Base-by-base conservation (phyloP, 1,140 invertebrate species). In the Aphelenchoides fujianensis region DNA sequence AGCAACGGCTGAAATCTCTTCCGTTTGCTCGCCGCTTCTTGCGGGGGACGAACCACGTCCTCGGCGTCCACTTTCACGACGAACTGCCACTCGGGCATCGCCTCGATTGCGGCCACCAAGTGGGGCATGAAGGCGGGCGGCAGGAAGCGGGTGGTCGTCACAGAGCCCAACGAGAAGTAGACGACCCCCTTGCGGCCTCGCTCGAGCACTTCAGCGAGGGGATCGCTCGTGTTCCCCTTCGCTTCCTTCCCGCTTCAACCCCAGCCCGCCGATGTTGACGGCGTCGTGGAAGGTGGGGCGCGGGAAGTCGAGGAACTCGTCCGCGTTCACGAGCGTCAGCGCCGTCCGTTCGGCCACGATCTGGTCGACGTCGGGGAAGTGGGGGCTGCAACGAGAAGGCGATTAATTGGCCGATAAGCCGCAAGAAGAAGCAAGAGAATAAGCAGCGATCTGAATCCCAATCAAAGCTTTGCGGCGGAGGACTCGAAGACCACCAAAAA, bases 271-370 rank as follows among this genome's bases (percentile, higher is more conserved):
- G 31, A 71, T 71, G 31, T 71, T 69, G 52, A 71, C 19, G 19
- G 57, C 57, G 23, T 71, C 57, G 27, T 71, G 70, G 2, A 72
- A 12, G 23, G 35, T 73, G 1, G 69, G 62, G 1, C 69, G 68
- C 12, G 70, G 70, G 28, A 72, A 72, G 28, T 71, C 70, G 31
- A 72, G 9, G 27, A 71, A 72, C 31, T 71, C 70, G 30, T 71
- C 35, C 0, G 41, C 37, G 37, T 61, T 73, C 28, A 69, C 59
- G 9, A 70, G 57, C 3, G 32, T 52, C 32, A 70, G 12, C 1
- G 69, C 59, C 3, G 69, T 27, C 23, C 23, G 19, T 19, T 69
- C 68, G 16, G 27, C 23, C 3, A 30, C 59, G 27, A 70, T 31
- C 19, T 70, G 12, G 3, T 73, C 30, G 48, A 72, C 9, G 12